Evolutionary conservation across 1,140 invertebrate genomes (phyloP).

Genomic region (Drosophila subpulchrella): DNA sequence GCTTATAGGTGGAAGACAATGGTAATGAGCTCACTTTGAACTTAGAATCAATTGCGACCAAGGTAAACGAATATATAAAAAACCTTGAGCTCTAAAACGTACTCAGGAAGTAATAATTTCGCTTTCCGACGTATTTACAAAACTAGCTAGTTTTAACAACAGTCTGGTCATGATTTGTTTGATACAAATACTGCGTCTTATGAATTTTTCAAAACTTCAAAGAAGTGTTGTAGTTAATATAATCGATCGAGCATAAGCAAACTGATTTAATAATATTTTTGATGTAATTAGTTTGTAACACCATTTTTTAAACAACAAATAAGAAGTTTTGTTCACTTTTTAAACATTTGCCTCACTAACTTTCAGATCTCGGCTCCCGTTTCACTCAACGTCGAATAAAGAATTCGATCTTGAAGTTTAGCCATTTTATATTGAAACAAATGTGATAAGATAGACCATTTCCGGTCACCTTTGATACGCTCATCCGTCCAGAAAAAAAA

Average conservation of each 20-base stretch:
- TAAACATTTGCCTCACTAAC: neutral
- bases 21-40: conserved; percentile 39
- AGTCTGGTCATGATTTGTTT: conserved; percentile 6
- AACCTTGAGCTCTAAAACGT: conserved; percentile 4
- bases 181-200: neutral
- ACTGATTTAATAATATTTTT: too few species aligned
- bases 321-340: too few species aligned
- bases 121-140: neutral
- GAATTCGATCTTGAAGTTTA: neutral
- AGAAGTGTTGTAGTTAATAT: neutral
- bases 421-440: conserved; percentile 27
- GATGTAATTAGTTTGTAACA: too few species aligned
- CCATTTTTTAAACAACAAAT: too few species aligned
- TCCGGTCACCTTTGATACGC: conserved; percentile 52
- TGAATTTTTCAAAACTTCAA: neutral
- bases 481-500: conserved; percentile 13
- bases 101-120: conserved; percentile 33
- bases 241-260: neutral
- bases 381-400: neutral
- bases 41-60: conserved; percentile 31
- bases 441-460: conserved; percentile 15
- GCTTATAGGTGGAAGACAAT: conserved; percentile 18
- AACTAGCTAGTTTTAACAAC: conserved; percentile 16
- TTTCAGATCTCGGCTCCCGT: neutral
- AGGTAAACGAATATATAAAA: conserved; percentile 43